phyloP scores from a whole-genome alignment of 2,113 vertebrate genomes.

The Protobothrops flavoviridis region DNA sequence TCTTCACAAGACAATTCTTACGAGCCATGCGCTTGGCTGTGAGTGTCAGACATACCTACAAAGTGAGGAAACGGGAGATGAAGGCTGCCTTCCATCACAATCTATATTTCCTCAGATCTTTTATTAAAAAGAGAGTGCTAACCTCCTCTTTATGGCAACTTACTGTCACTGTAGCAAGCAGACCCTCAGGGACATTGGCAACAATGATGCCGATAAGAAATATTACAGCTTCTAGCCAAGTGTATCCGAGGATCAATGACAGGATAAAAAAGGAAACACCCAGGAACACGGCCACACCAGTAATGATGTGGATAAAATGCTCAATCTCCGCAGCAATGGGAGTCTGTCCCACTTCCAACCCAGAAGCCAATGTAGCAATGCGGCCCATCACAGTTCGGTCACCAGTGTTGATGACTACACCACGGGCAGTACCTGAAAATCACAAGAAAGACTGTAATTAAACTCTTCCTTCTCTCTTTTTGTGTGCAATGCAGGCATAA shows the following conservation, averaged over 20 bases:
- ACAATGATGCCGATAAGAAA: slow-evolving; percentile 83
- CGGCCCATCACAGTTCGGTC: slow-evolving; percentile 82
- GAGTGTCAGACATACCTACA: slow-evolving; percentile 77
- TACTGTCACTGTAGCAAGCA: slow-evolving; percentile 80
- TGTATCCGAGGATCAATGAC: slow-evolving; percentile 78
- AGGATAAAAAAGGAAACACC: slow-evolving; percentile 79
- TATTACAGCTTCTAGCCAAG: slow-evolving; percentile 79
- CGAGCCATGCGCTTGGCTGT: slow-evolving; percentile 82
- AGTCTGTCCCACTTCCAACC: slow-evolving; percentile 78
- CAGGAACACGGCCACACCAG: slow-evolving; percentile 80
- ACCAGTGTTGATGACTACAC: slow-evolving; percentile 77
- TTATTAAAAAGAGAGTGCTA: neutral
- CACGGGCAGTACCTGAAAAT: slow-evolving; percentile 74
- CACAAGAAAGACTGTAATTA: neutral
- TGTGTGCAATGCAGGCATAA: neutral
- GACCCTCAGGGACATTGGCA: slow-evolving; percentile 78
- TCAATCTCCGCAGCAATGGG: slow-evolving; percentile 78
- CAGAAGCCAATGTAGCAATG: slow-evolving; percentile 78
- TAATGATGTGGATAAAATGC: slow-evolving; percentile 81
- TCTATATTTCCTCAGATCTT: neutral
- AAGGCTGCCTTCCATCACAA: neutral
- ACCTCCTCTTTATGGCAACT: slow-evolving; percentile 33
- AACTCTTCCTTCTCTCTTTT: neutral
- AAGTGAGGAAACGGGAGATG: fast-evolving
- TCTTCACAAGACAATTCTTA: slow-evolving; percentile 82